Conservation (phyloP, 2,888 invertebrate genomes). For the Priapulus caudatus region DNA sequence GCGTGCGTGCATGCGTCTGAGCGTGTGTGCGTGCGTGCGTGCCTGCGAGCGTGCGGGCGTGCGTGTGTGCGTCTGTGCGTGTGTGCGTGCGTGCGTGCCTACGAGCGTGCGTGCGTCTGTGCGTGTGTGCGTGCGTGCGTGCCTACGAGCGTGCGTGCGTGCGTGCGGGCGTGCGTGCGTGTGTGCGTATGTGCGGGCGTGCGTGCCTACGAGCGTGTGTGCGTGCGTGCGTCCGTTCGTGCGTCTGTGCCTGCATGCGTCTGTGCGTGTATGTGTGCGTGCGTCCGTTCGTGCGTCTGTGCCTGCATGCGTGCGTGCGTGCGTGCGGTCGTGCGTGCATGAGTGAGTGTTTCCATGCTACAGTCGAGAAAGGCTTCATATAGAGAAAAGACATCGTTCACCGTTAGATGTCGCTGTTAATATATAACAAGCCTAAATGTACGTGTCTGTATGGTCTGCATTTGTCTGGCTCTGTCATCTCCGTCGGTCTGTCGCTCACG, state of each 20-base stretch:
- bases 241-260: neutral
- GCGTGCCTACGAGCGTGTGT: neutral
- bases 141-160: neutral
- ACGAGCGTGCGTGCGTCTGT: neutral
- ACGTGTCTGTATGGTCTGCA: too few relatives aligned
- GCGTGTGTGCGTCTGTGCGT: neutral
- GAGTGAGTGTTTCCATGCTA: slow-evolving; percentile 1
- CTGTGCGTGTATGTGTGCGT: slow-evolving; percentile 1
- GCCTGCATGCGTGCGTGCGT: slow-evolving; percentile 1
- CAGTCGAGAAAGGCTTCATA: too few relatives aligned
- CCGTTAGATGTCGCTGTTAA: too few relatives aligned
- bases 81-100: slow-evolving; percentile 1
- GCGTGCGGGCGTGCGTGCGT: slow-evolving; percentile 1
- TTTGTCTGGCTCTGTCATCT: too few relatives aligned
- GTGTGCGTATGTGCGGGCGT: slow-evolving; percentile 1
- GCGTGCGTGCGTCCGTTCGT: neutral
- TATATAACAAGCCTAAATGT: too few relatives aligned
- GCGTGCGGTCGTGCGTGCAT: neutral
- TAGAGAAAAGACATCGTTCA: too few relatives aligned
- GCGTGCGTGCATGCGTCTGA: neutral
- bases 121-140: slow-evolving; percentile 1
- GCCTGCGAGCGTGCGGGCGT: neutral
- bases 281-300: neutral
- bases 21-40: slow-evolving; percentile 3
- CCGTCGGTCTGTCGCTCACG: too few relatives aligned